Base-by-base conservation (phyloP, 2,888 invertebrate genomes). In the Macrosoma leucophasiata region DNA sequence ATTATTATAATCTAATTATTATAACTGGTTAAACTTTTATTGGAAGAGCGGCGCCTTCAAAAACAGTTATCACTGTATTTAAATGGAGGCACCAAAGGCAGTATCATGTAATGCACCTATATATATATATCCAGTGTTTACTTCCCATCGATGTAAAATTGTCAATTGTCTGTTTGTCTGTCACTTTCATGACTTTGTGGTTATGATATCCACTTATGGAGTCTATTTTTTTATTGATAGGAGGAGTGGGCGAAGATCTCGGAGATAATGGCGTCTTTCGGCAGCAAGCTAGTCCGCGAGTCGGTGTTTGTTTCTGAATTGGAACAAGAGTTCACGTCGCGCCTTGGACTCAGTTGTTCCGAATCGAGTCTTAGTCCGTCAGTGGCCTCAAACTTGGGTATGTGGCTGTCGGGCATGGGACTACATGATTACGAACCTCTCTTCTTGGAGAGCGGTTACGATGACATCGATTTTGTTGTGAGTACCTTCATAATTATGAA, bases 161-260 rank as follows among this genome's bases (percentile, higher is more conserved):
- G n/a, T n/a, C n/a, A n/a, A n/a, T n/a, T n/a, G n/a, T n/a, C n/a
- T n/a, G n/a, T n/a, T n/a, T n/a, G n/a, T n/a, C n/a, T n/a, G n/a
- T n/a, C n/a, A n/a, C n/a, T n/a, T n/a, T n/a, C n/a, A n/a, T n/a
- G n/a, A n/a, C n/a, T n/a, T n/a, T n/a, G n/a, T n/a, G n/a, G n/a
- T n/a, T n/a, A n/a, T n/a, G n/a, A n/a, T n/a, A n/a, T n/a, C n/a
- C n/a, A n/a, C n/a, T n/a, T n/a, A n/a, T n/a, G n/a, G n/a, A n/a
- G n/a, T n/a, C n/a, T n/a, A n/a, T n/a, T 36, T 39, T 41, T 48
- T 52, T 57, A 43, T 48, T 37, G 46, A 52, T 91, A 94, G 78
- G 95, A 96, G 77, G 97, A 97, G 82, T 97, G 97, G 95, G 95
- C 95, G 13, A 95, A 96, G 81, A 96, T 97, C 57, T 94, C 95